Base-by-base conservation (phyloP, 2,888 invertebrate species). In the Holacanthella duospinosa region DNA sequence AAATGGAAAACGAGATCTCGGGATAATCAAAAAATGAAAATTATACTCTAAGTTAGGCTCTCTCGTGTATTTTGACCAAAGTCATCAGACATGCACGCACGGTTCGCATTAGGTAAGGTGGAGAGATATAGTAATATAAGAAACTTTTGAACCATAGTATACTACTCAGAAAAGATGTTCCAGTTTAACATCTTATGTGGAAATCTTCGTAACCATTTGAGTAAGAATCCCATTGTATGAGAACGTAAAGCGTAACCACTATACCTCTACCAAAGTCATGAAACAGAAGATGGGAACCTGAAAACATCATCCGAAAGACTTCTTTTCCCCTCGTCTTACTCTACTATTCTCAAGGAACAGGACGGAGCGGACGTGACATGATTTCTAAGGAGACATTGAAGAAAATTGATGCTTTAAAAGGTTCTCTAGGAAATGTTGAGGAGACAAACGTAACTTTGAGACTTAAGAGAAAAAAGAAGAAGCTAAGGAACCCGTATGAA, bases 1-100 rank as follows among this genome's bases (percentile, higher is more conserved):
- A n/a, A 48, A 21, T 9, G 48, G 19, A 48, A 12, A 36, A 16
- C 19, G 19, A n/a, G 48, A 48, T 48, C 4, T 48, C 16, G 48
- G 48, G 19, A 48, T 48, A 48, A 48, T 48, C 48, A n/a, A 21
- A 21, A n/a, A 48, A 48, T 48, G 48, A 48, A 48, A 48, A 48
- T 48, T 48, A 9, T 21, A n/a, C 48, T 48, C 4, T 48, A n/a
- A n/a, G 19, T 48, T 48, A 4, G 36, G 16, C 16, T 16, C 36
- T 36, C 36, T 36, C 16, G 16, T 36, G 16, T 36, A 36, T 36
- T 36, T 36, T 36, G 36, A 36, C 36, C 36, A 16, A n/a, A 36
- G 36, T 36, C 36, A 36, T 36, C 36, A 36, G 36, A 16, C 36
- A 36, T 36, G 36, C 36, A 36, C 36, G 36, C 36, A 36, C 36